Conservation (phyloP, 2,113 vertebrate genomes). For the Thinocorus orbignyianus region DNA sequence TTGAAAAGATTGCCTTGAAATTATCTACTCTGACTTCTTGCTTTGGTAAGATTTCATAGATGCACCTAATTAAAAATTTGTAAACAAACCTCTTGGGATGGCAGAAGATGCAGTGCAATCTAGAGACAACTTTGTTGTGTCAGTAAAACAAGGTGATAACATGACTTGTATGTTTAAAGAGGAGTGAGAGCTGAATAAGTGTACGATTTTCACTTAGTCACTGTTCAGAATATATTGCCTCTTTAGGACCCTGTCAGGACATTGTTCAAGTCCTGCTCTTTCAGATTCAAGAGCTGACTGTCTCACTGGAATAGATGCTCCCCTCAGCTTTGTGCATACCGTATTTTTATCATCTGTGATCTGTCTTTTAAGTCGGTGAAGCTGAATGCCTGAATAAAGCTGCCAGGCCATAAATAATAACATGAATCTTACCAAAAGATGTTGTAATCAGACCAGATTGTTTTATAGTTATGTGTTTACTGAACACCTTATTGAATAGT, state of each 20-base stretch:
- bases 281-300: not conserved
- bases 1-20: not conserved
- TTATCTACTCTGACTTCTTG: not conserved
- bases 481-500: not conserved
- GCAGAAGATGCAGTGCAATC: not conserved
- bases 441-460: not conserved
- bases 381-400: not conserved
- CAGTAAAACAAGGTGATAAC: not conserved
- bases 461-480: rapidly evolving
- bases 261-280: not conserved
- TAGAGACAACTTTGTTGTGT: not conserved
- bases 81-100: not conserved
- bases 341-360: not conserved
- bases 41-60: not conserved
- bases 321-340: not conserved
- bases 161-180: not conserved
- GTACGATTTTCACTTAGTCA: not conserved
- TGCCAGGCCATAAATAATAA: not conserved
- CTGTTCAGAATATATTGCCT: not conserved
- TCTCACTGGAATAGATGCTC: not conserved
- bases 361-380: not conserved
- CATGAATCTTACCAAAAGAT: not conserved
- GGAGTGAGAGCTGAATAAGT: not conserved
- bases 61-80: not conserved
- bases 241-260: not conserved